Base-by-base conservation (phyloP, 2,888 invertebrate species). In the Heterodera filipjevi region DNA sequence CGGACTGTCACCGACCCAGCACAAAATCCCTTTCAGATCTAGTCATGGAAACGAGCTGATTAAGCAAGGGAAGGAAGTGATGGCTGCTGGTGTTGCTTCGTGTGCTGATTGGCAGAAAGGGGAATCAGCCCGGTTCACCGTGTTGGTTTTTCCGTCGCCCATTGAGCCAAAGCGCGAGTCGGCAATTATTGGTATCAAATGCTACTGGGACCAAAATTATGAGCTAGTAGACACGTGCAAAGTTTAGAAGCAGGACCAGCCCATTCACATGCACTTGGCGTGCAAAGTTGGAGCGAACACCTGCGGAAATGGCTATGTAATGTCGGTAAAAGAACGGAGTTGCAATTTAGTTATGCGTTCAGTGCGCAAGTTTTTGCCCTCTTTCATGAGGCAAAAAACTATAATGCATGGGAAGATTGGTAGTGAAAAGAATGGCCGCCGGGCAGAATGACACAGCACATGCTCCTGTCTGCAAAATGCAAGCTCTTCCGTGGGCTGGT, bases 361-460 rank as follows among this genome's bases (percentile, higher is more conserved):
- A 27, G 8, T 8, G 59, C 59, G 1, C 59, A 59, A n/a, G 27
- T 59, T 5, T 59, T 59, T 59, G 59, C 27, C n/a, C n/a, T 59
- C 59, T 59, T 59, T 27, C 59, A 59, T 2, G 59, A 59, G 27
- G 27, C 27, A 1, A 59, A 27, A n/a, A 59, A 59, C 27, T 59
- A 59, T 12, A 59, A 59, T 5, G 27, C 59, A 59, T 59, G 59
- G 59, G 59, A 59, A 5, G 59, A 59, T 59, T 59, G 59, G 59
- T 8, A 59, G n/a, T 70, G 1, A n/a, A 12, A 3, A 46, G 46
- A 44, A 5, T 70, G 5, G 30, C 30, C 0, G 71, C 22, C 1
- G 71, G 44, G n/a, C 71, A 70, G n/a, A n/a, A 30, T 5, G 44
- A 70, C 22, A 46, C 71, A 5, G 71, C 71, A 2, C 39, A 71